phyloP scores from a whole-genome alignment of 2,113 vertebrate genomes.

The Illadopsis cleaveri region DNA sequence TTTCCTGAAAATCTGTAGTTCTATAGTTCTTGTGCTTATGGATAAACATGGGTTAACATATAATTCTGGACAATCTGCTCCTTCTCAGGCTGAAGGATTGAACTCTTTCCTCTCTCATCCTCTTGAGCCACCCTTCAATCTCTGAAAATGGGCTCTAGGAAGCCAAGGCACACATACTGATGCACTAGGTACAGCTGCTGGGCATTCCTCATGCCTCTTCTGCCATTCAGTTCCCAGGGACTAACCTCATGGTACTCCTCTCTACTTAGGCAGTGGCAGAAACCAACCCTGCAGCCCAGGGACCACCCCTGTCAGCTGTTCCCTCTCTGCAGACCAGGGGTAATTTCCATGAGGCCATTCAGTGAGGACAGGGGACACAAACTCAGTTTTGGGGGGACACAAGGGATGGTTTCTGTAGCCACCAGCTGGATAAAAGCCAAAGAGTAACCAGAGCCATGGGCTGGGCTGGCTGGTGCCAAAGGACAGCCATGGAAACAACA shows the following conservation, averaged over 20 bases:
- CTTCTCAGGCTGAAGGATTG: background rate
- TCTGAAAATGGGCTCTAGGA: background rate
- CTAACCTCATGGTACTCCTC: background rate
- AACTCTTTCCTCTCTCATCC: background rate
- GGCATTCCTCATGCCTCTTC: background rate
- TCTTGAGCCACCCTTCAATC: background rate
- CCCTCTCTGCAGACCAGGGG: background rate
- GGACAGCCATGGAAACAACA: fast-evolving
- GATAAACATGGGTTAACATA: background rate
- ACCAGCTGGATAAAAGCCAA: background rate
- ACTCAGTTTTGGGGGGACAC: background rate
- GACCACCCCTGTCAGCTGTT: background rate
- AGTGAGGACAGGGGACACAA: background rate
- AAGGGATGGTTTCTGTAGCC: background rate
- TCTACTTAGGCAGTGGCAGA: background rate
- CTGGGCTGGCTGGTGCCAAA: background rate
- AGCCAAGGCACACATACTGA: background rate
- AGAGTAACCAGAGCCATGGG: background rate
- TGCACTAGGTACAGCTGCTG: background rate
- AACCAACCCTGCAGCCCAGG: background rate
- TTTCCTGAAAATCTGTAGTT: background rate
- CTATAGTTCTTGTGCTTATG: background rate
- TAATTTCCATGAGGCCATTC: background rate
- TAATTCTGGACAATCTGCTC: background rate
- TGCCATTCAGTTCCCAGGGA: background rate